These are phyloP conservation scores for Cyprinus carpio DNA, from an alignment of 2,113 vertebrate species.

Conservation along the genomic window DNA sequence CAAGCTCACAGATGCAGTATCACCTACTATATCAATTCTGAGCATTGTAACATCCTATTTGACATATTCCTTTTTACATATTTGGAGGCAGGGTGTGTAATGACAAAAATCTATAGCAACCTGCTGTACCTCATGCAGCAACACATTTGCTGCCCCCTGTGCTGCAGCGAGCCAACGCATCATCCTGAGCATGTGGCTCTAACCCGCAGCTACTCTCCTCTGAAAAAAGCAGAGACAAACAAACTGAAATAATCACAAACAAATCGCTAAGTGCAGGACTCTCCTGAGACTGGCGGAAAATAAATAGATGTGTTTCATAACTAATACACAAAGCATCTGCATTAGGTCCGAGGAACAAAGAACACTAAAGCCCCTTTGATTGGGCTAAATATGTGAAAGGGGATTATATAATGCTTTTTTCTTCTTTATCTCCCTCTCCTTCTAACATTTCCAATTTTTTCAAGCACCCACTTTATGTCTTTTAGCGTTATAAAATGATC, in stretches of 20 bases:
- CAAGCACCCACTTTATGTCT: conserved; percentile 25
- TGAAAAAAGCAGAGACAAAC: conserved; percentile 15
- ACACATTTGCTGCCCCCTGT: not conserved
- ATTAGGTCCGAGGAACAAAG: conserved; percentile 38
- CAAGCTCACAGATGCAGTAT: not conserved
- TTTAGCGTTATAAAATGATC: conserved; percentile 26
- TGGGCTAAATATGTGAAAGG: conserved; percentile 43
- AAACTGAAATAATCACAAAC: conserved; percentile 18
- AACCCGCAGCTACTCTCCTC: not conserved
- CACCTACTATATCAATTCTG: not conserved
- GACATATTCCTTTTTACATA: not conserved
- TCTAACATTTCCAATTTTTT: not conserved
- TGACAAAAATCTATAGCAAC: conserved; percentile 15
- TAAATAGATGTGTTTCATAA: conserved; percentile 32
- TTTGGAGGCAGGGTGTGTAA: not conserved
- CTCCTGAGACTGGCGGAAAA: conserved; percentile 5
- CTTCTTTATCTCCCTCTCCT: not conserved
- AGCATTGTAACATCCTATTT: not conserved
- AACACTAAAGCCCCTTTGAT: conserved; percentile 38
- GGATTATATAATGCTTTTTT: conserved; percentile 39
- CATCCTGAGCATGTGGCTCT: not conserved
- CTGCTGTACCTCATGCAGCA: not conserved
- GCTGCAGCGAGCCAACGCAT: not conserved
- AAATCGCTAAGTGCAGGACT: conserved; percentile 20
- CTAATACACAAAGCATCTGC: conserved; percentile 19